phyloP scores from a whole-genome alignment of 2,113 vertebrate genomes.

The Carlito syrichta region DNA sequence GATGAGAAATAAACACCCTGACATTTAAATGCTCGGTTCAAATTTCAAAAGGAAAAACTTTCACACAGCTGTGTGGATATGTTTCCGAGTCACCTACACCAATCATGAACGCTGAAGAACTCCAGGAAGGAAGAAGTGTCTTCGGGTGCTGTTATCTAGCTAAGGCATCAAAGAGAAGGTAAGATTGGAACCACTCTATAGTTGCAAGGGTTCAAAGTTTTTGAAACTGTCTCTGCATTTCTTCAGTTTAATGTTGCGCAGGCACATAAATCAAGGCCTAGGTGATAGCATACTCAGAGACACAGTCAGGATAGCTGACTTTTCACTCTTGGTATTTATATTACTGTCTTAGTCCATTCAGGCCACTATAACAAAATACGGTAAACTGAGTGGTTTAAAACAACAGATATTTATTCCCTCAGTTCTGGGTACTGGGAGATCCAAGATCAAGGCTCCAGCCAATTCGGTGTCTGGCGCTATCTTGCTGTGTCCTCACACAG shows the following conservation, averaged over 20 bases:
- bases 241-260: background rate
- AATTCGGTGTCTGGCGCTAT: background rate
- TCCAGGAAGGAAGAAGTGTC: background rate
- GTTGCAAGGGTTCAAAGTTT: background rate
- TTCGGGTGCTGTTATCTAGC: background rate
- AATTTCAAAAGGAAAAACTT: background rate
- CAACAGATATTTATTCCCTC: background rate
- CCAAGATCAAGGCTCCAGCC: background rate
- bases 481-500: background rate
- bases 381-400: background rate
- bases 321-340: background rate
- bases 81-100: background rate
- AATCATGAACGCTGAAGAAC: background rate
- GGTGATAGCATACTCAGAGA: background rate
- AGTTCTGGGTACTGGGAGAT: background rate
- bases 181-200: background rate
- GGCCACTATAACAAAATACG: background rate
- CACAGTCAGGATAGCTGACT: background rate
- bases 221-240: background rate
- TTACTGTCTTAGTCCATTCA: background rate
- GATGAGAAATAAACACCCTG: background rate
- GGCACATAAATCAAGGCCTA: background rate
- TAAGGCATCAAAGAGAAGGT: background rate
- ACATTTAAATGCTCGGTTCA: background rate
- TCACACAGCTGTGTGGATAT: background rate